Evolutionary conservation across 1,140 invertebrate genomes (phyloP).

Genomic region (Macrobrachium rosenbergii): DNA sequence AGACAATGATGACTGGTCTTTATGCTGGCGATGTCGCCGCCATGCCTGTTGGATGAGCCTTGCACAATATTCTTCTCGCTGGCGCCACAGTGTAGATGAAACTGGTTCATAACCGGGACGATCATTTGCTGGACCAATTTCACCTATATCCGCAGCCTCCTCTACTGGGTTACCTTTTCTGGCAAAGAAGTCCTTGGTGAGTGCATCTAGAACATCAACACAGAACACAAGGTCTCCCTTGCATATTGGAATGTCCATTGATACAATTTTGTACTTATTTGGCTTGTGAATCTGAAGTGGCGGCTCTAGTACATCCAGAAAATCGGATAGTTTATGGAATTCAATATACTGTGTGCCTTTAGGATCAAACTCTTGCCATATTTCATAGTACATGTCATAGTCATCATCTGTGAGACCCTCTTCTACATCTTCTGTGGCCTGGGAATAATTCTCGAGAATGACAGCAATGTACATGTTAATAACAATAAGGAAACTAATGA

Average conservation of each 20-base stretch:
- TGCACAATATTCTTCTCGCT: constrained; percentile 96
- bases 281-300: constrained; percentile 97
- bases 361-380: constrained; percentile 98
- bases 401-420: constrained; percentile 98
- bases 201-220: constrained; percentile 96
- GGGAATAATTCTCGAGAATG: constrained; percentile 98
- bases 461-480: constrained; percentile 99
- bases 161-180: constrained; percentile 83
- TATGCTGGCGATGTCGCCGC: constrained; percentile 69
- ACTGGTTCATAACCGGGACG: constrained; percentile 92
- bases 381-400: constrained; percentile 99
- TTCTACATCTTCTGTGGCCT: constrained; percentile 98
- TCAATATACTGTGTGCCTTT: constrained; percentile 97
- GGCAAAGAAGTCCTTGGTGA: constrained; percentile 91
- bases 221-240: constrained; percentile 97
- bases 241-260: constrained; percentile 98
- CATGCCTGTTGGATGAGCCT: constrained; percentile 94
- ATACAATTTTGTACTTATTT: constrained; percentile 98
- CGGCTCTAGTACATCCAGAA: constrained; percentile 93
- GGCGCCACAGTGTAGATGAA: constrained; percentile 92
- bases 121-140: constrained; percentile 81
- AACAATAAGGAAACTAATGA: constrained; percentile 98
- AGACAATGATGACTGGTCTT: constrained; percentile 68
- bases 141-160: constrained; percentile 89
- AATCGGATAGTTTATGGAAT: constrained; percentile 93